Evolutionary conservation across 2,113 vertebrate genomes (phyloP).

Genomic region (Apeltes quadracus): DNA sequence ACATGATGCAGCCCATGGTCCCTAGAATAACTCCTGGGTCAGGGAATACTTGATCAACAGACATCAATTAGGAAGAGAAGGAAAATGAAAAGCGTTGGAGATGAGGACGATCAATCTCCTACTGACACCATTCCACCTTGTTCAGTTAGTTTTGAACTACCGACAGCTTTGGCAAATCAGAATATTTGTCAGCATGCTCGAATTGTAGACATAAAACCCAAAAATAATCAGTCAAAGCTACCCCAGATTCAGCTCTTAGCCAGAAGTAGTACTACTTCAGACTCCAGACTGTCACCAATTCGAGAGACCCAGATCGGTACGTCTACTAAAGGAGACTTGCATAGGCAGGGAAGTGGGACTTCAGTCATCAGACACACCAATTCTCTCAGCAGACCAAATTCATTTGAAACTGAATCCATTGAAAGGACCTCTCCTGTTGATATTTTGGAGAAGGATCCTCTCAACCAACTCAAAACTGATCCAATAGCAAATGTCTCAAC

Average conservation of each 20-base stretch:
- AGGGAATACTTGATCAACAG: conserved; percentile 87
- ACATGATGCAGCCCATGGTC: conserved; percentile 82
- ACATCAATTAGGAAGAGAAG: conserved; percentile 92
- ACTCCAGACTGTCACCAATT: conserved; percentile 81
- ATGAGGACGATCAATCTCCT: conserved; percentile 93
- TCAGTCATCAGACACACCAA: conserved; percentile 99
- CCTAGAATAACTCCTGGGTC: conserved; percentile 80
- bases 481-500: conserved; percentile 58
- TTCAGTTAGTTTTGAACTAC: conserved; percentile 81
- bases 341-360: conserved; percentile 91
- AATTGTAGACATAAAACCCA: conserved; percentile 75
- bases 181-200: conserved; percentile 73
- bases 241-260: conserved; percentile 85
- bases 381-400: conserved; percentile 90
- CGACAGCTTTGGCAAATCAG: conserved; percentile 59
- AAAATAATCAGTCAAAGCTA: conserved; percentile 76
- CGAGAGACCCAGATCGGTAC: conserved; percentile 81
- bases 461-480: conserved; percentile 76
- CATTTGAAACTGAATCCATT: conserved; percentile 90
- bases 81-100: conserved; percentile 98
- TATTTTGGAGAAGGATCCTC: conserved; percentile 80
- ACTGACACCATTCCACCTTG: conserved; percentile 81
- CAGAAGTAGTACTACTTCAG: conserved; percentile 75
- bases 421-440: conserved; percentile 85
- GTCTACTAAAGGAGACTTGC: conserved; percentile 80